Evolutionary conservation across 2,113 vertebrate genomes (phyloP).

Genomic region (Sylvia atricapilla): DNA sequence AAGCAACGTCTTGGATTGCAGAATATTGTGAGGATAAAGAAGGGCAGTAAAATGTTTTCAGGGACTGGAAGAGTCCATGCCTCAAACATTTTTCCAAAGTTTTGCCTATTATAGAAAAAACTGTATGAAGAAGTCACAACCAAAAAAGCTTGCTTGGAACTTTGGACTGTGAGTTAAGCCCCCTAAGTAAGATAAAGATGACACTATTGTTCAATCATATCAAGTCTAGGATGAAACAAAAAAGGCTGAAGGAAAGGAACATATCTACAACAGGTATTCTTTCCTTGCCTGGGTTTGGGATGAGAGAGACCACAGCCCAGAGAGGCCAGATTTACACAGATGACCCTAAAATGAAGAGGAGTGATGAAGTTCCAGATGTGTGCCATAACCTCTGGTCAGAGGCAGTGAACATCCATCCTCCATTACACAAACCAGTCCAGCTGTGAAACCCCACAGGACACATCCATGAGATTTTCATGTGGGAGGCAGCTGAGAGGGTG

Average conservation of each 20-base stretch:
- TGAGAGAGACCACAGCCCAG: neutral
- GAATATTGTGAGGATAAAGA: neutral
- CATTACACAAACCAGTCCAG: neutral
- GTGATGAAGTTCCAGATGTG: neutral
- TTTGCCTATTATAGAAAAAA: neutral
- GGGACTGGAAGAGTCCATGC: neutral
- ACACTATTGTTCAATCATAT: neutral
- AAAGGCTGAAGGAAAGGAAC: neutral
- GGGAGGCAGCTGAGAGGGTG: neutral
- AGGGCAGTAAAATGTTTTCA: neutral
- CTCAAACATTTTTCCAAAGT: neutral
- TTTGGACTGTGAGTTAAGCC: neutral
- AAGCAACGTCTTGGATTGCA: neutral
- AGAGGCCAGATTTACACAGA: neutral
- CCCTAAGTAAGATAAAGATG: neutral
- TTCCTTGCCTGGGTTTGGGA: neutral
- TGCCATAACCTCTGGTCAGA: neutral
- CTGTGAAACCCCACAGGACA: neutral
- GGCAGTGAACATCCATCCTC: neutral
- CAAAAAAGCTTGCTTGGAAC: neutral
- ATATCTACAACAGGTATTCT: neutral
- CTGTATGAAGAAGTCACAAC: neutral
- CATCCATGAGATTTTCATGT: neutral
- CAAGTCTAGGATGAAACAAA: neutral
- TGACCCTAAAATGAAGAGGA: accelerated